Evolutionary conservation across 2,797 vertebrate species (phyloP), one percentile per base, ranked within the genome.

Genomic region (Thripadectes ignobilis): DNA sequence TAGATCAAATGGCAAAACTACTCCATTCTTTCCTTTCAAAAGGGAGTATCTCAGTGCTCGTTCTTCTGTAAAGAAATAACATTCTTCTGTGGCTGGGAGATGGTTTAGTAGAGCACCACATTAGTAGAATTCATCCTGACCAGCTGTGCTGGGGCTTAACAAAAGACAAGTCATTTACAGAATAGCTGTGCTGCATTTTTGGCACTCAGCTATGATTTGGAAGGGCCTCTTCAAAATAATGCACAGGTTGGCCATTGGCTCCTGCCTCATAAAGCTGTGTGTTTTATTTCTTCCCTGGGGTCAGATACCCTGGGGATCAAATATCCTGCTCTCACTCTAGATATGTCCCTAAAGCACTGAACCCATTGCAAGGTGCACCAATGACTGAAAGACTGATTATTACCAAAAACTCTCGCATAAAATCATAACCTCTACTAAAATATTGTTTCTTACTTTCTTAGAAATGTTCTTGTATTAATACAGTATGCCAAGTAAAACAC

Each of bases 21-120:
- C 17, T 93, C 68, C 85, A 49, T 88, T 94, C 23, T 77, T 78
- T 93, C 49, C 43, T 81, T 96, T 92, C 62, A 88, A 72, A 92
- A 84, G 39, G 27, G 71, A 93, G 72, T 91, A 78, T 62, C 58
- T 75, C 58, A 48, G 12, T 45, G 57, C 30, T 86, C 15, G 72
- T 62, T 76, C 38, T 92, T 95, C 62, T 94, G 62, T 72, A 93
- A 96, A 96, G 80, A 95, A 82, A 83, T 85, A 79, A 49, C 52
- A 34, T 78, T 89, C 36, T 91, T 51, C 73, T 81, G 39, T 86
- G 86, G 18, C 69, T 91, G 45, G 46, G 30, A 57, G 34, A 67
- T 85, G 68, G 86, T 93, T 88, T 92, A 69, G 68, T 86, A 78
- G 78, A 87, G n/a, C 30, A 91, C 30, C 65, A 61, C 67, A 80